A percentile compares a stretch with the other conserved stretches of the same genome.
phyloP scores from a whole-genome alignment of 1,140 invertebrate species.

The Hylyphantes graminicola region DNA sequence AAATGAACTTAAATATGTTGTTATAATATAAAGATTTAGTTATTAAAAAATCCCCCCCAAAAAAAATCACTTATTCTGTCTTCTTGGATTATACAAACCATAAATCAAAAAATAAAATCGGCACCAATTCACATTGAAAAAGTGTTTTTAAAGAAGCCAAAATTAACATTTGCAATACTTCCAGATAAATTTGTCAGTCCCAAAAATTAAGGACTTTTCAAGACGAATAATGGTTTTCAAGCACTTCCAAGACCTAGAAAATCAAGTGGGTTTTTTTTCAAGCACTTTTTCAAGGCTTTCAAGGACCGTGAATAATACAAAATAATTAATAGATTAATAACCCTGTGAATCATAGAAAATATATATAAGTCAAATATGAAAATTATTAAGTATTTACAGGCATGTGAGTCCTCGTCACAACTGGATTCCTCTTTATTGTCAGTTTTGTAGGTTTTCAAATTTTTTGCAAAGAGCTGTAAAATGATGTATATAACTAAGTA shows the following conservation, averaged over 20 bases:
- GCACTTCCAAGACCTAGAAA: not conserved
- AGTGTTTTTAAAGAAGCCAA: not conserved
- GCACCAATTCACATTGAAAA: too few relatives aligned
- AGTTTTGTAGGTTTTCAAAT: slow-evolving; percentile 10
- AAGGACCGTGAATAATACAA: not conserved
- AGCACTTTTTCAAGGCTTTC: not conserved
- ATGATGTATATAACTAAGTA: too few relatives aligned
- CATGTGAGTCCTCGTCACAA: not conserved
- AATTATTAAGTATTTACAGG: not conserved
- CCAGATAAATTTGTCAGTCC: too few relatives aligned
- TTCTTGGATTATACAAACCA: too few relatives aligned
- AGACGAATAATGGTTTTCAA: not conserved
- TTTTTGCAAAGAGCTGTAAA: slow-evolving; percentile 1
- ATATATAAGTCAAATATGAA: not conserved
- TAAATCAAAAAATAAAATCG: too few relatives aligned
- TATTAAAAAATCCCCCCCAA: too few relatives aligned
- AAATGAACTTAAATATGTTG: too few relatives aligned
- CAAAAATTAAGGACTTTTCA: too few relatives aligned
- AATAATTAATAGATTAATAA: not conserved
- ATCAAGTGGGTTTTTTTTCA: not conserved
- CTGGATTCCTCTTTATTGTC: slow-evolving; percentile 17
- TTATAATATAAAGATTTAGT: too few relatives aligned
- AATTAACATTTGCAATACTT: too few relatives aligned
- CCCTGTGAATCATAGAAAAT: not conserved
- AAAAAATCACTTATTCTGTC: too few relatives aligned